Percentiles rank a stretch among this genome's conserved stretches.
Conservation (phyloP, 2,113 vertebrate genomes). For the Hylia prasina region DNA sequence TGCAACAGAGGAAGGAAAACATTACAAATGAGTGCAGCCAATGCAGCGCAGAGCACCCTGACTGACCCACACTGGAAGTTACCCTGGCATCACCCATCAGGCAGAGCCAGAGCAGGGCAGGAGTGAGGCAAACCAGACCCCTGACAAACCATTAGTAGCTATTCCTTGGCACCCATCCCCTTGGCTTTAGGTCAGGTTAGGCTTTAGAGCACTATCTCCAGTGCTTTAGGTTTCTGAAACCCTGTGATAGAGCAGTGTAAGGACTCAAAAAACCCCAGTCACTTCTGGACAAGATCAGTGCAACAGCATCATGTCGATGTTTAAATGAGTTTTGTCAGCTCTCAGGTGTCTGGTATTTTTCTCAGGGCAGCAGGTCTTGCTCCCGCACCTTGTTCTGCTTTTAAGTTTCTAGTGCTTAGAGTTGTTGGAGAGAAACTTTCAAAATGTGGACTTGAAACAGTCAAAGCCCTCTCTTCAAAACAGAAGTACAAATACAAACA, state of each 20-base stretch:
- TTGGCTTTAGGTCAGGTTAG: neutral
- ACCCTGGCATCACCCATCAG: neutral
- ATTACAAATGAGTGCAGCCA: neutral
- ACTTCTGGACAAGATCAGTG: neutral
- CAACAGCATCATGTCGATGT: neutral
- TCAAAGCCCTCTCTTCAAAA: neutral
- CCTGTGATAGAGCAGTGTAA: neutral
- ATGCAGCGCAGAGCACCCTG: neutral
- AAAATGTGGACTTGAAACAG: neutral
- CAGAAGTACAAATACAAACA: neutral
- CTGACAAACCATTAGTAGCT: neutral
- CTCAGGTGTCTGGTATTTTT: conserved; percentile 1
- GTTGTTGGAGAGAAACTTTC: neutral
- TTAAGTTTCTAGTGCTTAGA: neutral
- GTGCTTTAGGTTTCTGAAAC: neutral
- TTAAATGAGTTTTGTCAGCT: neutral
- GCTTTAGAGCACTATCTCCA: neutral
- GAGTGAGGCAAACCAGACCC: neutral
- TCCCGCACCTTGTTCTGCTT: neutral
- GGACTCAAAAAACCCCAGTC: neutral
- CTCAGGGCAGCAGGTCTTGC: neutral
- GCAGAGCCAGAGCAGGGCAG: neutral
- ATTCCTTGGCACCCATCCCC: neutral
- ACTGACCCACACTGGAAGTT: neutral
- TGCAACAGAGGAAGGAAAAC: neutral